Base-by-base conservation (phyloP, 2,113 vertebrate species). In the Dasyornis broadbenti region DNA sequence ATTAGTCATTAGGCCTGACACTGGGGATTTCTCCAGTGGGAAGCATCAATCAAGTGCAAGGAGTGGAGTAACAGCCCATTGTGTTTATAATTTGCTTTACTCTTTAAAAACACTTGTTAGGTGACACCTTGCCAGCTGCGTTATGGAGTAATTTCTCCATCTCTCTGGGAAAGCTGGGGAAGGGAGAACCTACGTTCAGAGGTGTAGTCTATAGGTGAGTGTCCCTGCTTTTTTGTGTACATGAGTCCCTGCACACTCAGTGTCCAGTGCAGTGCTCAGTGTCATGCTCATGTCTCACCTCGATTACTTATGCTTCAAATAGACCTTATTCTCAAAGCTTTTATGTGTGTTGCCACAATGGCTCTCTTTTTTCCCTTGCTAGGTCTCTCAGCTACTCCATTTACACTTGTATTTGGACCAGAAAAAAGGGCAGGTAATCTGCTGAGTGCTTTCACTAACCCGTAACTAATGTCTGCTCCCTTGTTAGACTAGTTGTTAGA, bases 371-470 rank as follows among this genome's bases (percentile, higher is more conserved):
- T 97, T 97, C 96, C 97, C 93, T 96, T 96, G 96, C 95, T 97
- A 98, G 98, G 98, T 98, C 86, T 96, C 97, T 97, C 97, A 97
- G 91, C 93, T 98, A 76, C 97, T 98, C 97, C 97, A 97, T 92
- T 97, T 98, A 96, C 94, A 97, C 96, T 97, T 93, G 91, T 98
- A 96, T 96, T 97, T 94, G 98, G 98, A 98, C 91, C 94, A 97
- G 97, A 97, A 96, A 98, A 97, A 98, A 93, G 96, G 97, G 97
- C 98, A 98, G 98, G 98, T 98, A 98, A 98, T 97, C 96, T 19
- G 71, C 57, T 82, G 95, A 97, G 82, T 98, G 97, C 89, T 94
- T 89, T 73, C 89, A 89, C 96, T 98, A 97, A 98, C 92, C 80
- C 42, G 69, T 92, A 89, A 91, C 95, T 94, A 95, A 97, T 13